These are phyloP conservation scores for Blera fallax DNA, from an alignment of 2,888 invertebrate genomes.

Conservation along the genomic window DNA sequence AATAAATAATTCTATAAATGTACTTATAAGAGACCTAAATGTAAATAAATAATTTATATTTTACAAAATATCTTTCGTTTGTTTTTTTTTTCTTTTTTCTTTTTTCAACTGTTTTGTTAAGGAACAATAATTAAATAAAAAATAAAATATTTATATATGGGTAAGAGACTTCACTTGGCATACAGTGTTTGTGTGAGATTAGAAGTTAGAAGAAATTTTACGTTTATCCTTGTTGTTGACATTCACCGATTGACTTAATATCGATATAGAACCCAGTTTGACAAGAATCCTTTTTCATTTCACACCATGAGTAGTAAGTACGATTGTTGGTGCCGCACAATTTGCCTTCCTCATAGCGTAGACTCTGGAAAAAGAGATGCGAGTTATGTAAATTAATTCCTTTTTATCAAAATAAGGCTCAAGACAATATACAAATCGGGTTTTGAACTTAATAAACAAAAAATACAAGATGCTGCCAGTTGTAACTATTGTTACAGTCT, in stretches of 20 bases:
- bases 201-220: neutral
- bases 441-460: too few relatives aligned
- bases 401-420: neutral
- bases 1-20: conserved; percentile 50
- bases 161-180: conserved; percentile 59
- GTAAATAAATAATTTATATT: conserved; percentile 73
- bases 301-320: conserved; percentile 90
- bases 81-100: conserved; percentile 11
- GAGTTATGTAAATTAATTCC: neutral
- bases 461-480: too few relatives aligned
- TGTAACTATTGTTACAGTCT: too few relatives aligned
- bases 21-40: conserved; percentile 10
- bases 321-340: conserved; percentile 89
- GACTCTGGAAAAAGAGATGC: conserved; percentile 72
- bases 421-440: too few relatives aligned
- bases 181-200: neutral
- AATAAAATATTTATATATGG: conserved; percentile 17
- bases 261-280: conserved; percentile 87
- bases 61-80: conserved; percentile 59
- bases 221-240: conserved; percentile 80
- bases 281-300: conserved; percentile 90
- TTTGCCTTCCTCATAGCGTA: conserved; percentile 80
- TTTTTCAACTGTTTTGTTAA: conserved; percentile 65
- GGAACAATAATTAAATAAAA: conserved; percentile 43
- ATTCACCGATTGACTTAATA: conserved; percentile 86